These are phyloP conservation scores for Sinonovacula constricta DNA, from an alignment of 1,140 invertebrate genomes.

Conservation along the genomic window DNA sequence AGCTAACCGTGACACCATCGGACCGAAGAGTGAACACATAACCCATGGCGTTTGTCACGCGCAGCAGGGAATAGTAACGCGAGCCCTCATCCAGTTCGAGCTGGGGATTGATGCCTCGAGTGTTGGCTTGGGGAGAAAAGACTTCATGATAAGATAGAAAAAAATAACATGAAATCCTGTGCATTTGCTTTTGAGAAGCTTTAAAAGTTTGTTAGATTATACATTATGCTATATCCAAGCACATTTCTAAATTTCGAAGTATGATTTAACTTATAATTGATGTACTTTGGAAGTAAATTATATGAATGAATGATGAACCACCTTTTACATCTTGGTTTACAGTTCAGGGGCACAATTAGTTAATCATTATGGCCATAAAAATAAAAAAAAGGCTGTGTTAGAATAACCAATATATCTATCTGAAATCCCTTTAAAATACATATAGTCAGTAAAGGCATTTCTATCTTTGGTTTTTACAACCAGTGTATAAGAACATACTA, in stretches of 20 bases:
- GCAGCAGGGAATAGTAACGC: slow-evolving; percentile 55
- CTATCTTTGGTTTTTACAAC: neutral
- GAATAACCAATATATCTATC: neutral
- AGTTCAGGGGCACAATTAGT: neutral
- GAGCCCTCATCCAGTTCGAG: slow-evolving; percentile 50
- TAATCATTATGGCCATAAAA: neutral
- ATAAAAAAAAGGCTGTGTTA: neutral
- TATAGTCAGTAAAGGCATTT: neutral
- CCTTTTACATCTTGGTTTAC: neutral
- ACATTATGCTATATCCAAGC: neutral
- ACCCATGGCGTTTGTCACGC: slow-evolving; percentile 52
- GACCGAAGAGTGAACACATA: slow-evolving; percentile 35
- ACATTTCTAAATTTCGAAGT: neutral
- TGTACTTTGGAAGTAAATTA: neutral
- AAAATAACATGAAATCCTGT: too few species aligned
- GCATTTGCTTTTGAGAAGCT: too few species aligned
- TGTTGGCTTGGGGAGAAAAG: slow-evolving; percentile 16
- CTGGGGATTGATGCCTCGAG: slow-evolving; percentile 50
- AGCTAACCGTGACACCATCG: slow-evolving; percentile 29
- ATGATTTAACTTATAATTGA: neutral
- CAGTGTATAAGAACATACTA: slow-evolving; percentile 35
- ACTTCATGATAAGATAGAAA: neutral
- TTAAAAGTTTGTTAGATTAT: too few species aligned
- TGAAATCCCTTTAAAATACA: neutral
- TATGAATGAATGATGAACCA: neutral